Percentiles rank a stretch among this genome's conserved stretches.
Evolutionary conservation across 2,888 invertebrate species (phyloP).

Genomic region (Glaucopsyche alexis): DNA sequence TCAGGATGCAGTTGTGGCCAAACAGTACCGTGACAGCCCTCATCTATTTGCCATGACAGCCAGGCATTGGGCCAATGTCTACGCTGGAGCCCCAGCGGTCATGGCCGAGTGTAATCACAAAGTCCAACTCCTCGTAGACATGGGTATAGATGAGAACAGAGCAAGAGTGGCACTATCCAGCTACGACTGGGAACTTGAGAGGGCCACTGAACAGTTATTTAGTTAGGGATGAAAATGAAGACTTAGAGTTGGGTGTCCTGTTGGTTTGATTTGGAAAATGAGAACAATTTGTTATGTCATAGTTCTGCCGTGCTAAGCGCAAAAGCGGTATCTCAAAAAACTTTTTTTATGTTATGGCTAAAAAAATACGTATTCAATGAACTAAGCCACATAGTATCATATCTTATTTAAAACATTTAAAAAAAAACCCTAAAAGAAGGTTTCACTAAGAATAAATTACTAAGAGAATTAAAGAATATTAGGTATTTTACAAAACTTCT

Average conservation of each 20-base stretch:
- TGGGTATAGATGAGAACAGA: constrained; percentile 95
- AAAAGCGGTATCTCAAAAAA: no score
- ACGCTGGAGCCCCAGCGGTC: constrained; percentile 87
- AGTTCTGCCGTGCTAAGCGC: no score
- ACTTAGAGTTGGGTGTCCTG: background rate
- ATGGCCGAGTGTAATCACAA: constrained; percentile 89
- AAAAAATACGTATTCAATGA: no score
- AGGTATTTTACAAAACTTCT: no score
- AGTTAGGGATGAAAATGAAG: constrained; percentile 48
- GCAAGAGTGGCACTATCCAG: constrained; percentile 94
- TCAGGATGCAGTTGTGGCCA: constrained; percentile 98
- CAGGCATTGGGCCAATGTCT: constrained; percentile 96
- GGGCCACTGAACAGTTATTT: constrained; percentile 88
- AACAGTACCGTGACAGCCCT: constrained; percentile 94
- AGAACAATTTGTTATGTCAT: constrained; percentile 18
- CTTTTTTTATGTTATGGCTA: no score
- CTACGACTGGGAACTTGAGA: constrained; percentile 94
- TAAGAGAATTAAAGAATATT: no score
- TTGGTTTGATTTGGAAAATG: background rate
- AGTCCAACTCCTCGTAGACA: constrained; percentile 92
- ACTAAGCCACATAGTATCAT: no score
- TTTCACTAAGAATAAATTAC: no score
- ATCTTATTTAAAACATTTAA: no score
- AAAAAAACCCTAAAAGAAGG: no score
- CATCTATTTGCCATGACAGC: constrained; percentile 95